A percentile compares a stretch with the other conserved stretches of the same genome.
Conservation (phyloP, 2,797 vertebrate species). For the Acanthornis magna region DNA sequence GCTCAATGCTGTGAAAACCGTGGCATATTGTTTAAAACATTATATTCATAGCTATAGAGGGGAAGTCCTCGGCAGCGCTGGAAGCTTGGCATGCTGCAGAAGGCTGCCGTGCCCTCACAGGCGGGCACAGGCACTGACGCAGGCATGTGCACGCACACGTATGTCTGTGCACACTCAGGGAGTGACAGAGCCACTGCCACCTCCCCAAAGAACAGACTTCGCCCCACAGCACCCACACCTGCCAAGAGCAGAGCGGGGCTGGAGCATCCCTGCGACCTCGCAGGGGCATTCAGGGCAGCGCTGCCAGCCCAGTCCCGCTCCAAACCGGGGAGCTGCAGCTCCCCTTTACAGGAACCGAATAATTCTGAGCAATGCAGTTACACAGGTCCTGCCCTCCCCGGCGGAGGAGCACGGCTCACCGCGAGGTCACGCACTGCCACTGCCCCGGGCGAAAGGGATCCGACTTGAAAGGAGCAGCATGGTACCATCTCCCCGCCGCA, state of each 20-base stretch:
- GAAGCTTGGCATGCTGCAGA: not conserved
- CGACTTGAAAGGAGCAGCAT: not conserved
- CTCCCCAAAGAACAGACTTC: not conserved
- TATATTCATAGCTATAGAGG: not conserved
- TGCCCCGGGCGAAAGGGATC: not conserved
- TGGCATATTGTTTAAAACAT: not conserved
- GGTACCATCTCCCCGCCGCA: not conserved
- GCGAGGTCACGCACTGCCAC: not conserved
- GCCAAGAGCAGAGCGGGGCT: not conserved
- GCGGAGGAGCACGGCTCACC: not conserved
- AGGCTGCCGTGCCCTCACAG: not conserved
- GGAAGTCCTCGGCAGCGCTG: not conserved
- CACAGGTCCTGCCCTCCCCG: not conserved
- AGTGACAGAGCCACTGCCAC: not conserved
- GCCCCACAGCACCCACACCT: not conserved
- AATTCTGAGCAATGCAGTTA: rapidly evolving
- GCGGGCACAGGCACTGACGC: not conserved
- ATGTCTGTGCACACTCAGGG: not conserved
- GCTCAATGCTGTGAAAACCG: not conserved
- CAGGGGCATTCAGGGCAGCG: not conserved
- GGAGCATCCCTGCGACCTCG: not conserved
- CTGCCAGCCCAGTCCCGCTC: not conserved
- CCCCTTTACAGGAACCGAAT: not conserved
- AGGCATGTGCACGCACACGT: not conserved
- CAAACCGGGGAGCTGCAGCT: rapidly evolving